These are phyloP conservation scores for Candidula unifasciata DNA, from an alignment of 2,888 invertebrate species.

Conservation along the genomic window DNA sequence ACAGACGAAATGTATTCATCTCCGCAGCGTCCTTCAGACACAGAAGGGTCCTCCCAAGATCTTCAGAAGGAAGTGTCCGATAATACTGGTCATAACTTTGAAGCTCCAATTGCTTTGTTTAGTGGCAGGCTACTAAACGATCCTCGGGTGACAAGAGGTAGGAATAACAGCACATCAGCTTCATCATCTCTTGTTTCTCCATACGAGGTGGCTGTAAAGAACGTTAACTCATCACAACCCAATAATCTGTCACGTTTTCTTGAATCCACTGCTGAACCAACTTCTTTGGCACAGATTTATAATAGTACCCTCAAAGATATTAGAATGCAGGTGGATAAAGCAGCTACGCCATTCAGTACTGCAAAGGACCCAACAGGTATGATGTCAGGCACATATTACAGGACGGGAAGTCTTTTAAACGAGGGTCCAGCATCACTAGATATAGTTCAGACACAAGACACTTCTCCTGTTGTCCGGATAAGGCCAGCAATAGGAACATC, in stretches of 20 bases:
- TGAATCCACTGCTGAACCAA: background rate
- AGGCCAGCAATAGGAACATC: too few species aligned
- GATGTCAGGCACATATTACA: too few species aligned
- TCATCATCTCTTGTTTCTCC: background rate
- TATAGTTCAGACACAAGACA: too few species aligned
- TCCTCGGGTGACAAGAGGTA: background rate
- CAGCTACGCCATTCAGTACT: background rate
- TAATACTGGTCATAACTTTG: background rate
- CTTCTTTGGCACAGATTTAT: background rate
- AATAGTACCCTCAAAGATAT: background rate
- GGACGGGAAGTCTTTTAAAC: too few species aligned
- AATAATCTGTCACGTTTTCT: background rate
- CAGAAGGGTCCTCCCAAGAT: background rate
- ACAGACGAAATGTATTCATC: background rate
- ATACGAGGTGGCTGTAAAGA: background rate
- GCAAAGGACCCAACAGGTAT: too few species aligned
- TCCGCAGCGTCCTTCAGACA: background rate
- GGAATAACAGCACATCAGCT: background rate
- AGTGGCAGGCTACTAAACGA: constrained; percentile 3
- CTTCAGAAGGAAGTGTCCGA: background rate
- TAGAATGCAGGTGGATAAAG: too few species aligned
- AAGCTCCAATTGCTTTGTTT: constrained; percentile 19
- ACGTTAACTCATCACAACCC: too few species aligned
- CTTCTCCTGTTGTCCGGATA: too few species aligned
- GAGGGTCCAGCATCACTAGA: too few species aligned